These are phyloP conservation scores for Ispidina picta DNA, from an alignment of 2,797 vertebrate species.

Conservation along the genomic window DNA sequence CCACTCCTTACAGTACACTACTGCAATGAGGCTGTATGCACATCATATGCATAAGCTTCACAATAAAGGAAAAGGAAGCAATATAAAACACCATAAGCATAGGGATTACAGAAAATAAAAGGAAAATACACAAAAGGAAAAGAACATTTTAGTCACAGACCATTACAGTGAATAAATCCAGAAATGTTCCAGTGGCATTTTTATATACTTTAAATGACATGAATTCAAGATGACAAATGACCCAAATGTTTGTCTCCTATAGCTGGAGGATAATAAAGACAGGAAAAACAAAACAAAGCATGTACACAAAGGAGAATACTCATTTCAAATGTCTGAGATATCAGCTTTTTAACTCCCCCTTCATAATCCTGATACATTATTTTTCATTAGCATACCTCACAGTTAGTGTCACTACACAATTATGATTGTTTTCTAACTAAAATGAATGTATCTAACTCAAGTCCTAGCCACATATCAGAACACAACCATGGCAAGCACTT, in stretches of 20 bases:
- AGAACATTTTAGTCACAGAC: not conserved
- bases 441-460: not conserved
- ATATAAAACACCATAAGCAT: not conserved
- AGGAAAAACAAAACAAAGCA: not conserved
- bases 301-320: not conserved
- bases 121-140: not conserved
- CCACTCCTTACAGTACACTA: not conserved
- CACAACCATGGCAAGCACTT: not conserved
- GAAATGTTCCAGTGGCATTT: not conserved
- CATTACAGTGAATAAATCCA: slow-evolving; percentile 7
- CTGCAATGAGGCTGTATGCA: not conserved
- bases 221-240: not conserved
- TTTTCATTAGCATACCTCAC: not conserved
- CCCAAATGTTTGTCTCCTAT: not conserved
- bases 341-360: not conserved
- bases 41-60: not conserved
- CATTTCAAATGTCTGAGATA: not conserved
- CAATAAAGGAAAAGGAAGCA: not conserved
- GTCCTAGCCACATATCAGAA: not conserved
- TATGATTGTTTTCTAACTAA: not conserved
- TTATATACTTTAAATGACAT: not conserved
- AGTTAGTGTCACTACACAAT: not conserved
- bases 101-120: not conserved
- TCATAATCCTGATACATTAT: not conserved
- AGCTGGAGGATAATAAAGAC: not conserved